A percentile compares a stretch with the other conserved stretches of the same genome.
These are phyloP conservation scores for Scaptomyza reducta DNA, from an alignment of 2,888 invertebrate species.

Conservation along the genomic window DNA sequence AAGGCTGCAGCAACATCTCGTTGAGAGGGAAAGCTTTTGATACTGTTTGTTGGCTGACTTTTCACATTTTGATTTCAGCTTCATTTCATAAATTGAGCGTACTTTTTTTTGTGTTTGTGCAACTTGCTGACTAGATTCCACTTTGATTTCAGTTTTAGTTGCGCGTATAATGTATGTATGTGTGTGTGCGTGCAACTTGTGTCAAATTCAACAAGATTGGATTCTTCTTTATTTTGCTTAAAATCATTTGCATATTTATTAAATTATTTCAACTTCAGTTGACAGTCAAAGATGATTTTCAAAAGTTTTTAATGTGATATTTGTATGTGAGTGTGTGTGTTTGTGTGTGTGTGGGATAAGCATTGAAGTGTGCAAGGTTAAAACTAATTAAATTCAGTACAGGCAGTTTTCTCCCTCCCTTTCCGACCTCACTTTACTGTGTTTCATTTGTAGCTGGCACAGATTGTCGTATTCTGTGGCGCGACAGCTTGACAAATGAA, in stretches of 20 bases:
- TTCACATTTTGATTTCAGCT: constrained; percentile 50
- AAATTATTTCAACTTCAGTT: constrained; percentile 66
- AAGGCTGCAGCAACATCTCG: constrained; percentile 40
- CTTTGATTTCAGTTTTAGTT: constrained; percentile 65
- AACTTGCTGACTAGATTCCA: constrained; percentile 44
- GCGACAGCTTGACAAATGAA: constrained; percentile 77
- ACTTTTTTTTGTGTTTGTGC: constrained; percentile 48
- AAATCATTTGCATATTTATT: constrained; percentile 80
- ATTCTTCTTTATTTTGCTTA: constrained; percentile 39
- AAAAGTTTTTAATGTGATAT: constrained; percentile 60
- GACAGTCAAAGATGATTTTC: constrained; percentile 13
- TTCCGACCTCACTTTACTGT: too few species aligned
- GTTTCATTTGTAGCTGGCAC: constrained; percentile 57
- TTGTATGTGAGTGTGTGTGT: constrained; percentile 1
- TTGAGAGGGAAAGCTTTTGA: constrained; percentile 61
- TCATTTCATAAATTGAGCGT: constrained; percentile 44
- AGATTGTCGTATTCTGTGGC: constrained; percentile 52
- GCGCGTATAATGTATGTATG: not conserved
- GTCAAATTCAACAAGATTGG: constrained; percentile 82
- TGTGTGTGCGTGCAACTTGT: constrained; percentile 17
- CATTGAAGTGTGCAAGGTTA: constrained; percentile 55
- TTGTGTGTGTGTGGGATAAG: constrained; percentile 14
- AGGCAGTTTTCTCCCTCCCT: constrained; percentile 23
- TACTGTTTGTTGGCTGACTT: constrained; percentile 57
- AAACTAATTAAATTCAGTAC: constrained; percentile 68